phyloP scores from a whole-genome alignment of 2,113 vertebrate species.

The Nesoenas mayeri region DNA sequence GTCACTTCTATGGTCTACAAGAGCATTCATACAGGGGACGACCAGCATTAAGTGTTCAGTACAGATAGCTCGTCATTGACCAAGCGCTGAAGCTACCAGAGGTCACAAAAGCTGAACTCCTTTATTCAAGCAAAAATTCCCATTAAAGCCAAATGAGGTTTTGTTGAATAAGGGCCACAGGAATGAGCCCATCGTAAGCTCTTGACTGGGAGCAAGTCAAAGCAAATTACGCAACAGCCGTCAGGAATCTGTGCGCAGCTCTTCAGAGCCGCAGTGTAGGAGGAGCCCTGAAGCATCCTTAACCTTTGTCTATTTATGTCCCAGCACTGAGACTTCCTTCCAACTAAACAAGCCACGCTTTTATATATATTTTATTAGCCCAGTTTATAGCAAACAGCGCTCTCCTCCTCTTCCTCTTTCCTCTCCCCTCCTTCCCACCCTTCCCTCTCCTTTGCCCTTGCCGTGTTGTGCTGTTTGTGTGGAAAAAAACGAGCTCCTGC shows the following conservation, averaged over 20 bases:
- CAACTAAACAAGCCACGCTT: constrained; percentile 44
- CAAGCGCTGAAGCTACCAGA: neutral
- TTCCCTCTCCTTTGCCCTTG: constrained; percentile 36
- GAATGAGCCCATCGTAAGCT: neutral
- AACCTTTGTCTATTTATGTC: constrained; percentile 45
- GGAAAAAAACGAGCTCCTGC: constrained; percentile 23
- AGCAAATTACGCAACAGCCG: constrained; percentile 55
- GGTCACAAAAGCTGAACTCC: constrained; percentile 28
- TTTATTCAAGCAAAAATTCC: constrained; percentile 7
- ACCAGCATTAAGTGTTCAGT: neutral
- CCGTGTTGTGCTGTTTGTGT: constrained; percentile 71
- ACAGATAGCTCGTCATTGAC: neutral
- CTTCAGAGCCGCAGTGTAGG: neutral
- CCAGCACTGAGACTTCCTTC: constrained; percentile 22
- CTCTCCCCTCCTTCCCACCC: constrained; percentile 1
- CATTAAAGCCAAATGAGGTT: constrained; percentile 17
- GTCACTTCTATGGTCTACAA: neutral
- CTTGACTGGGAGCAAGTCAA: constrained; percentile 43
- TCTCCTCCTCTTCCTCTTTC: constrained; percentile 24
- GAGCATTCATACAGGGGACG: neutral
- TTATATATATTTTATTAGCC: constrained; percentile 8
- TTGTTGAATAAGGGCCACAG: constrained; percentile 7
- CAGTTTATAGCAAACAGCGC: constrained; percentile 33
- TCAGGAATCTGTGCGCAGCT: neutral
- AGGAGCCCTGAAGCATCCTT: constrained; percentile 43